Evolutionary conservation across 2,113 vertebrate species (phyloP), one percentile per base, ranked within the genome.

Genomic region (Paraplagusia blochii): DNA sequence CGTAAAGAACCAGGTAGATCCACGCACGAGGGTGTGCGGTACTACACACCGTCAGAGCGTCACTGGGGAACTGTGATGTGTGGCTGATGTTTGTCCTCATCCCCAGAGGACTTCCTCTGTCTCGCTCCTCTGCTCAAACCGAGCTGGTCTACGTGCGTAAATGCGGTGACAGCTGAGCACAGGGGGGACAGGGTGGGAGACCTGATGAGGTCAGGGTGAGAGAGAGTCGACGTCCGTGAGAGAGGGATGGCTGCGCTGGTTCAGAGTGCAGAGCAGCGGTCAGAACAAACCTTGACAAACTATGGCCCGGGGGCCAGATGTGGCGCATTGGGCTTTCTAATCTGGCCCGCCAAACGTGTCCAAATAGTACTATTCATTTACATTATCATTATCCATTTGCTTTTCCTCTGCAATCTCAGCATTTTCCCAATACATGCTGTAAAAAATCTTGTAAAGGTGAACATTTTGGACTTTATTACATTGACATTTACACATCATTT

Each of bases 1-100:
- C 79, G 64, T 77, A 75, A 77, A 79, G 11, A 51, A 39, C 50
- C 48, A 6, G 47, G 15, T 22, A 5, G 51, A 3, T 4, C 1
- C 40, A 40, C 47, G 39, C 14, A 40, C 12, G 38, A 1, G 38
- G 38, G 8, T 19, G 44, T 15, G 1, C 47, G 43, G 44, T 58
- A 29, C 22, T 4, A 29, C 22, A 29, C 22, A 29, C 22, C 22
- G 22, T 2, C 22, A 29, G 22, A 29, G 3, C 2, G 22, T 29
- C 22, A 29, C 22, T 29, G 22, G 6, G 22, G 22, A 29, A 29
- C 22, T 44, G 66, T 50, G 58, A 16, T 59, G 17, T 50, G 35
- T 50, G 9, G 22, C 64, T 47, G 57, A 75, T 13, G 49, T 40
- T 11, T 40, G 11, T 43, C 58, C 52, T 34, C 17, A 3, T 51